Evolutionary conservation across 2,888 invertebrate species (phyloP).

Genomic region (Spilarctia lutea): DNA sequence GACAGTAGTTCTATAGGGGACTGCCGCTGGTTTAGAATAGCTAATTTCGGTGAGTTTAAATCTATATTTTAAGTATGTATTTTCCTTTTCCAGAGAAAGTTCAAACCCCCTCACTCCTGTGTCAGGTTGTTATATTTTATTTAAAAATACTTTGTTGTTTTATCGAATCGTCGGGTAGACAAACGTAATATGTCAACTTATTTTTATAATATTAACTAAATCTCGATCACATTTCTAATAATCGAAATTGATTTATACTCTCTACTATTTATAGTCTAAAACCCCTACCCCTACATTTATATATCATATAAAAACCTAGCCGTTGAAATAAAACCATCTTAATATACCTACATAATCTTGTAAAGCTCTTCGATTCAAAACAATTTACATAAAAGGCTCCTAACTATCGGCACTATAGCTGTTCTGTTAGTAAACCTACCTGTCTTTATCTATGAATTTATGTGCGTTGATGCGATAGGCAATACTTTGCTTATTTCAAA

Average conservation of each 20-base stretch:
- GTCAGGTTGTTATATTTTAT: too few species aligned
- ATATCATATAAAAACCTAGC: background rate
- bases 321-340: background rate
- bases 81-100: too few species aligned
- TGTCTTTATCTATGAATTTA: constrained; percentile 10
- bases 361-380: constrained; percentile 3
- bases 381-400: constrained; percentile 12
- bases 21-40: too few species aligned
- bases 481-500: background rate
- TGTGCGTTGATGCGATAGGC: background rate
- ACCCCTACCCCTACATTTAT: background rate
- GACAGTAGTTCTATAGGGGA: too few species aligned
- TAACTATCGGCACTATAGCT: constrained; percentile 4
- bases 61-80: too few species aligned
- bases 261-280: background rate
- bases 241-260: background rate
- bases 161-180: too few species aligned
- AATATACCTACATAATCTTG: constrained; percentile 6
- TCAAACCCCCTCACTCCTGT: too few species aligned
- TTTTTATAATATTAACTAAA: too few species aligned
- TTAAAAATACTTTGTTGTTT: too few species aligned
- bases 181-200: too few species aligned
- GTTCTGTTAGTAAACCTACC: background rate
- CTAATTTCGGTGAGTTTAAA: too few species aligned
- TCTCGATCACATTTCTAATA: background rate